Evolutionary conservation across 37 sponge, comb jelly and placozoan species (phyloP), one percentile per base, ranked within the genome.

Genomic region (Bolinopsis microptera): DNA sequence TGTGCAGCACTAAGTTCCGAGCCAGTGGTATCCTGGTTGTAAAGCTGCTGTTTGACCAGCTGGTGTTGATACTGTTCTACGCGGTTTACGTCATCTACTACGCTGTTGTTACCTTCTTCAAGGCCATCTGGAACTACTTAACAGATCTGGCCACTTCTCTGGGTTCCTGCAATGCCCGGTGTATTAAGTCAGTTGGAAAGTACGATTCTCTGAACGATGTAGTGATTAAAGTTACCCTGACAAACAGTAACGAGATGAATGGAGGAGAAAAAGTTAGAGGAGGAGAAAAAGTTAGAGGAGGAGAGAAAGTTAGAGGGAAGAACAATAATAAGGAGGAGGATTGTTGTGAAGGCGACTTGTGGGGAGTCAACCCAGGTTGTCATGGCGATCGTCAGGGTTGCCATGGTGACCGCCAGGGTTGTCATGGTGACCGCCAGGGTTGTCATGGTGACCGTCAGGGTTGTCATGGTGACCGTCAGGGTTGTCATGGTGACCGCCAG

Each of bases 151-250:
- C 61, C 2, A 38, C 32, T 13, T 24, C 90, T 28, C 30, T 35
- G 25, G 90, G 61, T 3, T 23, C 38, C n/a, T 30, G 35, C 37
- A 34, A 30, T 3, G 3, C 74, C 30, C 16, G 33, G 34, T 77
- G 80, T 32, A 32, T 77, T 3, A 32, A 32, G 35, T 27, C 33
- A 21, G 33, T 32, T 1, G 33, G 35, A 34, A 41, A 41, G 31
- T 86, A 86, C 61, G 90, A 86, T 40, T 86, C 90, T 24, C 61
- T 86, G 90, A 41, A 86, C 90, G 90, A 86, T 41, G 90, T 86
- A 9, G 90, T 86, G n/a, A 86, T 86, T 26, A 86, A 86, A 38
- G 61, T 86, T 8, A 86, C 90, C 40, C 90, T 86, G 61, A 86
- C 90, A 27, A 86, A 86, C 61, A 41, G 61, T 41, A 41, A 86